These are phyloP conservation scores for Archaeoteleia sp. DNA, from an alignment of 2,888 invertebrate species.

Conservation along the genomic window DNA sequence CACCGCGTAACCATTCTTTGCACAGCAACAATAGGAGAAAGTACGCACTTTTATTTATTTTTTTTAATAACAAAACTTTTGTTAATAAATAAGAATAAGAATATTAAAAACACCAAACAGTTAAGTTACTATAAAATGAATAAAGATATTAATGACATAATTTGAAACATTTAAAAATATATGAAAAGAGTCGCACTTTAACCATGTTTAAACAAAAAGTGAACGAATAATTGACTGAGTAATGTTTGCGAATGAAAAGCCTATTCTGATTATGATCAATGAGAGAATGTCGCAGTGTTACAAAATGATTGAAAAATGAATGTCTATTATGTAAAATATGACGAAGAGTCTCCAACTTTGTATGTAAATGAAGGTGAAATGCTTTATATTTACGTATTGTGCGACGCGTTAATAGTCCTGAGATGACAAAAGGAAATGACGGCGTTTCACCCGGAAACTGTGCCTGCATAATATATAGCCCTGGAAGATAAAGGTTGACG, in stretches of 20 bases:
- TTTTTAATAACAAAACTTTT: too few species aligned
- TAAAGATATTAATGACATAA: too few species aligned
- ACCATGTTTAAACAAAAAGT: too few species aligned
- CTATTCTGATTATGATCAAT: constrained; percentile 10
- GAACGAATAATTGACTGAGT: too few species aligned
- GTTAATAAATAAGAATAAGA: too few species aligned
- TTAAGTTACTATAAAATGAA: too few species aligned
- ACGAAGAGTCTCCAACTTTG: constrained; percentile 28
- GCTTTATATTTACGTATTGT: constrained; percentile 47
- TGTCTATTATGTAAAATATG: constrained; percentile 15
- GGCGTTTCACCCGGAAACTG: constrained; percentile 45
- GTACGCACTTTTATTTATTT: too few species aligned
- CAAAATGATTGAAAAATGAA: constrained; percentile 13
- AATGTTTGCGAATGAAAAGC: constrained; percentile 7
- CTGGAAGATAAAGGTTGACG: constrained; percentile 29
- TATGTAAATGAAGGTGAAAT: constrained; percentile 41
- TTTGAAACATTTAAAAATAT: too few species aligned
- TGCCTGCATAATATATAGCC: constrained; percentile 45
- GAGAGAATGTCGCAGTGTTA: background rate
- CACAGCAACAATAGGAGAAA: too few species aligned
- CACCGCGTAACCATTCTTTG: too few species aligned
- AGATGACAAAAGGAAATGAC: constrained; percentile 50
- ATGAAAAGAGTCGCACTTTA: too few species aligned
- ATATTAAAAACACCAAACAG: too few species aligned
- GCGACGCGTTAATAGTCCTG: constrained; percentile 45